A percentile compares a stretch with the other conserved stretches of the same genome.
Conservation (phyloP, 2,888 invertebrate species). For the Acanthosepion esculentum region DNA sequence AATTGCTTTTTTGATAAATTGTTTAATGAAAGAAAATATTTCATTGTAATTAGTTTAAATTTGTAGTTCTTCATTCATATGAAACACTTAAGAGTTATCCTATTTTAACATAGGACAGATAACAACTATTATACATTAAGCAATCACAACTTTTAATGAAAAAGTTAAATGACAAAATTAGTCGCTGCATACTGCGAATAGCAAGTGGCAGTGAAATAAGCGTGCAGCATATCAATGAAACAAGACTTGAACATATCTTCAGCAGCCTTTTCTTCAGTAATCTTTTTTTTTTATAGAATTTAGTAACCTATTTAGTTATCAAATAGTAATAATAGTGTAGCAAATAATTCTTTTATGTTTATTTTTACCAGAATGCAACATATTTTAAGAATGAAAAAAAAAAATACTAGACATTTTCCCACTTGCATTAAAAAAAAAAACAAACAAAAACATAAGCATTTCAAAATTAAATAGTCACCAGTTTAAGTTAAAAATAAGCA, state of each 20-base stretch:
- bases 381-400: neutral
- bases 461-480: slow-evolving; percentile 1
- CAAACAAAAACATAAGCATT: neutral
- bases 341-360: neutral
- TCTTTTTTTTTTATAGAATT: neutral
- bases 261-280: neutral
- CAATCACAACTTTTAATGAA: neutral
- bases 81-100: too few species aligned
- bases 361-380: neutral
- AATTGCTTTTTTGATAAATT: neutral
- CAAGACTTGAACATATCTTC: slow-evolving; percentile 16
- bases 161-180: neutral
- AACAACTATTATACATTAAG: neutral
- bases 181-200: neutral
- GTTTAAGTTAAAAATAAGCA: neutral
- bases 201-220: slow-evolving; percentile 24
- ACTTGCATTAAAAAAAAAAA: neutral
- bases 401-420: neutral
- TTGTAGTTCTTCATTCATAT: neutral
- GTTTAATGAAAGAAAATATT: neutral
- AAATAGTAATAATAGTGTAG: neutral
- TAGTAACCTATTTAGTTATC: neutral
- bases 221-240: neutral
- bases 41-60: neutral
- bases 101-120: neutral